Conservation (phyloP, 2,888 invertebrate species). For the Ichneumoninae sp. region DNA sequence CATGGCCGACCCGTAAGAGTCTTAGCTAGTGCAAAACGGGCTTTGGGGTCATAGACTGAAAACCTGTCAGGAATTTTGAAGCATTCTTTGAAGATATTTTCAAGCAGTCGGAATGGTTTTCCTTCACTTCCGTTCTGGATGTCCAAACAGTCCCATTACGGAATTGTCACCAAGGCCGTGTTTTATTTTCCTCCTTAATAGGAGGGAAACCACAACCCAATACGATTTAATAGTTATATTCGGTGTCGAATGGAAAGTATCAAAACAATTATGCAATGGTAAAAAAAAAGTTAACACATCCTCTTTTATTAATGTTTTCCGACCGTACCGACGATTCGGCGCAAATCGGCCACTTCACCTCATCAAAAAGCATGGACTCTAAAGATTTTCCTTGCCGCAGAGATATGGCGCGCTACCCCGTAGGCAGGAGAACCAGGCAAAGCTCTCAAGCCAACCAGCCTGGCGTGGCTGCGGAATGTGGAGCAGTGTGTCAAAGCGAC, state of each 20-base stretch:
- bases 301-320: neutral
- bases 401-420: neutral
- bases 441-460: constrained; percentile 15
- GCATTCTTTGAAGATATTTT: neutral
- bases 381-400: neutral
- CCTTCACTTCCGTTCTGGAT: neutral
- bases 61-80: neutral
- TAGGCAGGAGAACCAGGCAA: constrained; percentile 8
- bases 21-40: too few relatives aligned
- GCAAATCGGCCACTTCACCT: neutral
- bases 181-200: neutral
- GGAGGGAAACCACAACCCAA: neutral
- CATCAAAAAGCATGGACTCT: neutral
- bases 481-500: constrained; percentile 82
- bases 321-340: too few relatives aligned
- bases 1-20: neutral
- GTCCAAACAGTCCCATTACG: neutral
- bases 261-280: too few relatives aligned
- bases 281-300: too few relatives aligned
- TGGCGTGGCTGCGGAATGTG: constrained; percentile 75
- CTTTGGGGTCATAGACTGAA: neutral
- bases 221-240: too few relatives aligned
- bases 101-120: neutral
- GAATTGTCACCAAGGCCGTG: neutral
- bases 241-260: too few relatives aligned